These are phyloP conservation scores for Haliaeetus albicilla DNA, from an alignment of 2,797 vertebrate genomes.

Conservation along the genomic window DNA sequence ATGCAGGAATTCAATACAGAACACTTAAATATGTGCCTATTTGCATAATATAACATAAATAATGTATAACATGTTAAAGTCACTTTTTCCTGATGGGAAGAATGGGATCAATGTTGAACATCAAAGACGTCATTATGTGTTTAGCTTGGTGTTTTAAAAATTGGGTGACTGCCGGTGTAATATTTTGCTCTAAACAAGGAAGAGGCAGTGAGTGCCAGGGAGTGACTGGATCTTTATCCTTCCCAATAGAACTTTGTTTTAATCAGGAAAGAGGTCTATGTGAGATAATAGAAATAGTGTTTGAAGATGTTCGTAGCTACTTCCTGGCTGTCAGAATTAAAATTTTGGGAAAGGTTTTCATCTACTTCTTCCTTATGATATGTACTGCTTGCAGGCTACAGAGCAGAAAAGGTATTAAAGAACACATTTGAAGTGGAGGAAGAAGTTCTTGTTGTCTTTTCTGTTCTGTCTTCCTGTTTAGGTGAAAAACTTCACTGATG, in stretches of 20 bases:
- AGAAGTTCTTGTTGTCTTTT: background rate
- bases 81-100: background rate
- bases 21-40: background rate
- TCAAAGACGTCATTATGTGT: background rate
- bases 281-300: background rate
- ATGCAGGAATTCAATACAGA: background rate
- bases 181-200: background rate
- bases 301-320: background rate
- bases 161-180: background rate
- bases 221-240: background rate
- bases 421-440: background rate
- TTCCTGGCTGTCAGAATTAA: background rate
- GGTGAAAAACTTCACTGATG: conserved; percentile 86
- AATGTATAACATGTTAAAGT: background rate
- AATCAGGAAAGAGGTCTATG: background rate
- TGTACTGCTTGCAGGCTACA: background rate
- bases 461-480: conserved; percentile 39
- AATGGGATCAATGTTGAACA: background rate
- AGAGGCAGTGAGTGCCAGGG: background rate
- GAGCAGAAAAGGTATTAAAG: background rate
- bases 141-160: background rate
- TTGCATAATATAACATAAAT: background rate
- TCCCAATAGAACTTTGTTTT: background rate
- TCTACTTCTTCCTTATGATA: background rate
- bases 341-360: background rate